Percentiles rank a stretch among this genome's conserved stretches.
These are phyloP conservation scores for Ceratina australensis DNA, from an alignment of 1,140 invertebrate species.

Conservation along the genomic window DNA sequence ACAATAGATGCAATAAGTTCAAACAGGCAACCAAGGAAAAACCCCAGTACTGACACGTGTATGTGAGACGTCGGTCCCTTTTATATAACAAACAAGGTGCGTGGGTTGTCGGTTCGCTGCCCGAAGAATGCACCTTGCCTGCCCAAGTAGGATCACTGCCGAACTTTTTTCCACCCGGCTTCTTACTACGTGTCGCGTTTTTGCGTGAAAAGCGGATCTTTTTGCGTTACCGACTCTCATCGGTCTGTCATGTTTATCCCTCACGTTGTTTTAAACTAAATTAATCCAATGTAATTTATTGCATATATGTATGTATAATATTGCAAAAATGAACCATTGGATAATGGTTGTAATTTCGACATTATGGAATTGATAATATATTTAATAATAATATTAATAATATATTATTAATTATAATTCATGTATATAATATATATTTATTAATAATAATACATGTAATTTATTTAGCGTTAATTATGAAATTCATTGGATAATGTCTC, in stretches of 20 bases:
- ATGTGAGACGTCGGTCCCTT: conserved; percentile 52
- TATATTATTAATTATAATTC: too few relatives aligned
- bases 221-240: neutral
- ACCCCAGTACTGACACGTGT: conserved; percentile 1
- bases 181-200: neutral
- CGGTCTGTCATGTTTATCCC: neutral
- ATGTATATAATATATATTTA: too few relatives aligned
- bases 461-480: too few relatives aligned
- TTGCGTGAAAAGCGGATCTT: conserved; percentile 15
- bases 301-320: too few relatives aligned
- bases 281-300: too few relatives aligned
- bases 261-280: too few relatives aligned
- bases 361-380: too few relatives aligned
- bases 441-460: too few relatives aligned
- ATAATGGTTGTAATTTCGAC: too few relatives aligned
- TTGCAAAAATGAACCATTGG: too few relatives aligned
- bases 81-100: conserved; percentile 47
- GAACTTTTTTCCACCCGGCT: neutral
- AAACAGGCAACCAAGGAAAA: neutral
- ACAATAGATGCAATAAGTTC: neutral
- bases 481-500: too few relatives aligned
- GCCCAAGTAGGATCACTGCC: conserved; percentile 20
- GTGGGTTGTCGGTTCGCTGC: conserved; percentile 35
- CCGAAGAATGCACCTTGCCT: conserved; percentile 58
- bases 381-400: too few relatives aligned